These are phyloP conservation scores for Acrocera orbiculus DNA, from an alignment of 2,888 invertebrate species.

Conservation along the genomic window DNA sequence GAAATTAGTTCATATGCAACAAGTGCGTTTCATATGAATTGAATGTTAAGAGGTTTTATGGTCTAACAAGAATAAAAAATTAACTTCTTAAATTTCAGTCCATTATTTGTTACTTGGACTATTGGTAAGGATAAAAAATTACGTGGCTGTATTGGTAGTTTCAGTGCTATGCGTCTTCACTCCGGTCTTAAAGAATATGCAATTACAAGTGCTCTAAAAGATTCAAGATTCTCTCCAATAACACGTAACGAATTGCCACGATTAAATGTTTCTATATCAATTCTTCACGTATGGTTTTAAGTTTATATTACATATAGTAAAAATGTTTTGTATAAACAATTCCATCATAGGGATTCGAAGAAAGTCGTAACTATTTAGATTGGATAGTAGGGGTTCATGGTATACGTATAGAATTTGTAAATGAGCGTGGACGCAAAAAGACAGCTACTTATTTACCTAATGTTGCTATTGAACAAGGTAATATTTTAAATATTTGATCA, in stretches of 20 bases:
- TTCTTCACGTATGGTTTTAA: constrained; percentile 67
- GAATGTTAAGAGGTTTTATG: no score
- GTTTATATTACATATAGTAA: background rate
- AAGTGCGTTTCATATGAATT: no score
- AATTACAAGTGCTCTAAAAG: constrained; percentile 93
- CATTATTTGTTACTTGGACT: constrained; percentile 98
- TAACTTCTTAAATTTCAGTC: constrained; percentile 43
- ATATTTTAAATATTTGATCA: constrained; percentile 4
- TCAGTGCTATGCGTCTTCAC: constrained; percentile 90
- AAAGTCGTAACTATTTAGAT: constrained; percentile 84
- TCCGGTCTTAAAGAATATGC: constrained; percentile 91
- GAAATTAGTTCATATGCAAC: no score
- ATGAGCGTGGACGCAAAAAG: constrained; percentile 81
- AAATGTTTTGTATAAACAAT: no score
- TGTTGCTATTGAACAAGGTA: constrained; percentile 96
- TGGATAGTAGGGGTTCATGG: constrained; percentile 97
- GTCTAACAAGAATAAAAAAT: no score
- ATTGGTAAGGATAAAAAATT: constrained; percentile 89
- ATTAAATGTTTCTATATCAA: constrained; percentile 87
- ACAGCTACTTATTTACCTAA: constrained; percentile 98
- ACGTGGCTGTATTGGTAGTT: constrained; percentile 97
- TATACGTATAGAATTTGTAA: constrained; percentile 92
- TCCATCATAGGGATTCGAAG: constrained; percentile 86
- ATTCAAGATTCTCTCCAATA: constrained; percentile 92
- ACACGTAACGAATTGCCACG: constrained; percentile 83